Evolutionary conservation across 2,888 invertebrate genomes (phyloP).

Genomic region (Meta bourneti): DNA sequence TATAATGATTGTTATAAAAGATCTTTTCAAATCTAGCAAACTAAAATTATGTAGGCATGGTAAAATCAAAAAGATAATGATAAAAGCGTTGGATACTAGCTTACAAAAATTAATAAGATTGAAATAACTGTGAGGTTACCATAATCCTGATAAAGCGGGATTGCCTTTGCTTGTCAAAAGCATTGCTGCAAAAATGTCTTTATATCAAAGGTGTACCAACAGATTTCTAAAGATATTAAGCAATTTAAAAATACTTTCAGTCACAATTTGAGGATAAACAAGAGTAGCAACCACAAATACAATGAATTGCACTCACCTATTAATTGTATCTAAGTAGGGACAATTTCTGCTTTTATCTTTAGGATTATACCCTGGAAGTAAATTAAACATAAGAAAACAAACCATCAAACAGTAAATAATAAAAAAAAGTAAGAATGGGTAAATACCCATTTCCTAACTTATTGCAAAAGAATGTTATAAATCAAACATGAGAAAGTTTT

Average conservation of each 20-base stretch:
- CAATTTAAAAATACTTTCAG: not conserved
- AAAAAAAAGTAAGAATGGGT: not conserved
- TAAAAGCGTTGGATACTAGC: too few relatives aligned
- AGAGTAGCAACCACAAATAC: not conserved
- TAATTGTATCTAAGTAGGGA: conserved; percentile 98
- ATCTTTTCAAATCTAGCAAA: too few relatives aligned
- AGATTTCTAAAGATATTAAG: not conserved
- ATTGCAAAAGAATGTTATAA: not conserved
- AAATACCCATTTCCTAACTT: not conserved
- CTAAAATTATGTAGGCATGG: too few relatives aligned
- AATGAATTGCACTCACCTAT: conserved; percentile 83
- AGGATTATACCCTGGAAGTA: conserved; percentile 33
- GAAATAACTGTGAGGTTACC: too few relatives aligned
- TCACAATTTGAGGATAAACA: not conserved
- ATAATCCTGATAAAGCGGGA: too few relatives aligned
- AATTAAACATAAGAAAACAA: not conserved
- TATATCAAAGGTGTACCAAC: not conserved
- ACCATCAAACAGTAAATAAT: too few relatives aligned
- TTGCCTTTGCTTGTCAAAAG: too few relatives aligned
- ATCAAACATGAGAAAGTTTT: not conserved
- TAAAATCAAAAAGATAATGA: too few relatives aligned
- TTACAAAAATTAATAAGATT: too few relatives aligned
- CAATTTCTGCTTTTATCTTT: conserved; percentile 83
- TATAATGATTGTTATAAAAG: too few relatives aligned
- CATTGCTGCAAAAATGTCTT: too few relatives aligned